Base-by-base conservation (phyloP, 2,797 vertebrate species). In the Staurois parvus region DNA sequence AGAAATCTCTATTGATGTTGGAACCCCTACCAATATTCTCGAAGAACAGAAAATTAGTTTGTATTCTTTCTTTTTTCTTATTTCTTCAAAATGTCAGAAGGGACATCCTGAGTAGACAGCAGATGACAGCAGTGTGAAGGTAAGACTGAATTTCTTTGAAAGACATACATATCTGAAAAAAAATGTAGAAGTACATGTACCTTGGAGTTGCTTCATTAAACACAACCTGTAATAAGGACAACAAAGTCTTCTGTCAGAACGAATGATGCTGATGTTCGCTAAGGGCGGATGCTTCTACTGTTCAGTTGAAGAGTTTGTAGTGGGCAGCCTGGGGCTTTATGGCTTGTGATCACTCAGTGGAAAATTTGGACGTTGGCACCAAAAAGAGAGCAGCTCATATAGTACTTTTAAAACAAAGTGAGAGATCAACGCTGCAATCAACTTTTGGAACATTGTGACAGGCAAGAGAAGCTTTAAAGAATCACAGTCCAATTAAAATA, bases 161-260 rank as follows among this genome's bases (percentile, higher is more conserved):
- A 56, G 79, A 59, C 48, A 67, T 29, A 19, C 26, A 26, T 26
- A 37, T 79, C 34, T 10, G 17, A 52, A 52, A 52, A 45, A 45
- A 66, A 66, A 83, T 74, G 72, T 76, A 68, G 52, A 67, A 83
- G 28, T 83, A 76, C 59, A 66, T 45, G 45, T 75, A 83, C 62
- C 72, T 76, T 66, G n/a, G n/a, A 29, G 5, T n/a, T 37, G 76
- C 68, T 84, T 79, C 76, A 84, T 84, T 84, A 79, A 84, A 42
- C 76, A 72, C 76, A 79, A 84, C 75, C 67, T 72, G 68, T 66
- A 79, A 84, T 72, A 32, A 56, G 67, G 67, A 78, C 37, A 19
- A 21, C 59, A 13, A 68, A 66, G 83, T 69, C 62, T 59, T 37
- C 40, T n/a, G 10, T 29, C 29, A 72, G 59, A 79, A 85, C 68